Conservation (phyloP, 1,140 invertebrate species). For the Ooceraea biroi region DNA sequence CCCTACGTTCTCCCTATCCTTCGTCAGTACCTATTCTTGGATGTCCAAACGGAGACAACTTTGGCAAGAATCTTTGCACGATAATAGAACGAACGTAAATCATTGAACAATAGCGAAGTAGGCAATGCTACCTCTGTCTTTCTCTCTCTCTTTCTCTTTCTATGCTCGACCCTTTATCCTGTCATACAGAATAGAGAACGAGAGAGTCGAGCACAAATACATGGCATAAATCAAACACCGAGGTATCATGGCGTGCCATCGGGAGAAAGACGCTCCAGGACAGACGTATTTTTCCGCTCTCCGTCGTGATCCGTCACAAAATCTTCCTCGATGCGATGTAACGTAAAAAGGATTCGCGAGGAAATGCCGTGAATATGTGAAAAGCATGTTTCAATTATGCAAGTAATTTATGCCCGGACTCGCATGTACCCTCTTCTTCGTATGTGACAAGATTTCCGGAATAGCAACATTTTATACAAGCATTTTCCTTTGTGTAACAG, state of each 20-base stretch:
- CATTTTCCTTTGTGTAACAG: neutral
- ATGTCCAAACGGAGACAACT: conserved; percentile 57
- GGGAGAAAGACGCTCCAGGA: conserved; percentile 34
- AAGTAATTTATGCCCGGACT: conserved; percentile 2
- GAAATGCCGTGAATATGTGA: conserved; percentile 11
- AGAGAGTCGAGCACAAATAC: conserved; percentile 60
- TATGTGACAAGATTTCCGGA: neutral
- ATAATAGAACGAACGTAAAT: conserved; percentile 76
- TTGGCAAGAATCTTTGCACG: conserved; percentile 72
- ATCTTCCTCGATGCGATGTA: neutral
- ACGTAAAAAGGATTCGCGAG: neutral
- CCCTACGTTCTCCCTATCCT: neutral
- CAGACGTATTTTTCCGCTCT: conserved; percentile 13
- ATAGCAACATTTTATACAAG: neutral
- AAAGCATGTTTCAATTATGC: conserved; percentile 43
- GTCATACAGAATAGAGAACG: conserved; percentile 43
- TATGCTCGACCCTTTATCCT: conserved; percentile 64
- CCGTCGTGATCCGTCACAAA: neutral
- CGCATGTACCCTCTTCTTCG: neutral
- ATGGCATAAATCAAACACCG: conserved; percentile 71
- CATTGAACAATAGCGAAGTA: conserved; percentile 75
- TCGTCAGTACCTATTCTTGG: conserved; percentile 48
- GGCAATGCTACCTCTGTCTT: conserved; percentile 66
- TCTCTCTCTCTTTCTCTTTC: conserved; percentile 61
- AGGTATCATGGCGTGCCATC: conserved; percentile 52